Evolutionary conservation across 2,888 invertebrate genomes (phyloP), one percentile per base, ranked within the genome.

Genomic region (Tenthredo scrophulariae): DNA sequence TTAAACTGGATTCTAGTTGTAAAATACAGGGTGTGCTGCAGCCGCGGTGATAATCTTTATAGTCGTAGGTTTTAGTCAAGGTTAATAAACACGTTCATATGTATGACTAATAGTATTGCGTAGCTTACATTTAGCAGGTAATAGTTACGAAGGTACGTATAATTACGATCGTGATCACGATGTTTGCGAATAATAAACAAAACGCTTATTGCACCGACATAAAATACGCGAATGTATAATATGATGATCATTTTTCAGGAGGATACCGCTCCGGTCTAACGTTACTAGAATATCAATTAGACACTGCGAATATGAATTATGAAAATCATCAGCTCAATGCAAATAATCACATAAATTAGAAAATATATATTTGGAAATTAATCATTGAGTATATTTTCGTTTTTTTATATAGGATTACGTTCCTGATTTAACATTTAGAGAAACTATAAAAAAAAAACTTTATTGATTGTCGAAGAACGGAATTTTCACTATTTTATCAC

Each of bases 31-130:
- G 33, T 67, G 67, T 1, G 18, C 33, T 13, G 4, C 18, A 18
- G 67, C 22, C 13, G 18, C 13, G 18, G 67, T 18, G 67, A 1
- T 67, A 26, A 74, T 74, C 43, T 74, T 74, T 22, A 40, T 26
- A 22, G n/a, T 26, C 9, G 43, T 74, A n/a, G 22, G 18, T 74
- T 74, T 74, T 40, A 74, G 43, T 15, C 72, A 74, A 74, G 72
- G 72, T 74, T 43, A 43, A 74, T 43, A 74, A 74, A 74, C 72
- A 74, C 72, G 43, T 74, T 43, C 22, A 74, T 37, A 7, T 10
- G 22, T 74, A 74, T 74, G 72, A 74, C 43, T 74, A 74, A 74
- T 74, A 10, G 29, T 22, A 6, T 74, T 43, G 43, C 43, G n/a
- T 74, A 40, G 67, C 33, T 5, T 67, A 67, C 26, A 67, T 62